Conservation (phyloP, 1,140 invertebrate genomes). For the Palaemon carinicauda region DNA sequence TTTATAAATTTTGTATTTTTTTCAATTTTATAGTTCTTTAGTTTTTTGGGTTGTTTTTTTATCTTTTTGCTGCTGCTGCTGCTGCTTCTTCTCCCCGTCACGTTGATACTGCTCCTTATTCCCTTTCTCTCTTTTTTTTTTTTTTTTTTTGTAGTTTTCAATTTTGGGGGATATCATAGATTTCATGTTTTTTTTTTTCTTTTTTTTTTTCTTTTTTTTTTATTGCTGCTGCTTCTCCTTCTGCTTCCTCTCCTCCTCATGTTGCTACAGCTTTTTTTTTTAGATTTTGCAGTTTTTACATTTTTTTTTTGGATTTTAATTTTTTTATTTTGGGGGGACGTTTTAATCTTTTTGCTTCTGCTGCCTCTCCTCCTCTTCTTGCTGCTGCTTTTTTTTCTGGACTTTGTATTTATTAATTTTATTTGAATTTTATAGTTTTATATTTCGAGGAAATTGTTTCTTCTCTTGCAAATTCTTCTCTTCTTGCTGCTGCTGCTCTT, state of each 20-base stretch:
- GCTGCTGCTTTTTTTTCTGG: too few species aligned
- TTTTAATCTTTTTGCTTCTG: not conserved
- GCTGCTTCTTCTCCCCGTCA: not conserved
- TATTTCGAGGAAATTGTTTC: too few species aligned
- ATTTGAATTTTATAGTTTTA: too few species aligned
- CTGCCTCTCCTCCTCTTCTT: not conserved
- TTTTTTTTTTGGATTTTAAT: not conserved
- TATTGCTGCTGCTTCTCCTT: not conserved
- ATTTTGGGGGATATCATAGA: not conserved
- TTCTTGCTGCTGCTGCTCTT: too few species aligned
- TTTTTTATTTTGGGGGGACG: not conserved
- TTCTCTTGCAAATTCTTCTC: too few species aligned
- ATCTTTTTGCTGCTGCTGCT: not conserved
- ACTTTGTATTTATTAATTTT: too few species aligned
- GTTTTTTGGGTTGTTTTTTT: not conserved
- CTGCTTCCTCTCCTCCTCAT: not conserved
- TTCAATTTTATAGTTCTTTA: too few species aligned
- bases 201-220: not conserved
- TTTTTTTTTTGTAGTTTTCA: not conserved
- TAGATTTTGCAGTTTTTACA: not conserved
- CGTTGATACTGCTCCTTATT: not conserved
- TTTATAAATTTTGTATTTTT: too few species aligned
- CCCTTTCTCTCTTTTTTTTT: not conserved
- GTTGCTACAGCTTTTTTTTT: not conserved
- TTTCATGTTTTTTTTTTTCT: not conserved